Evolutionary conservation across 2,888 invertebrate genomes (phyloP).

Genomic region (Siphlonurus alternatus): DNA sequence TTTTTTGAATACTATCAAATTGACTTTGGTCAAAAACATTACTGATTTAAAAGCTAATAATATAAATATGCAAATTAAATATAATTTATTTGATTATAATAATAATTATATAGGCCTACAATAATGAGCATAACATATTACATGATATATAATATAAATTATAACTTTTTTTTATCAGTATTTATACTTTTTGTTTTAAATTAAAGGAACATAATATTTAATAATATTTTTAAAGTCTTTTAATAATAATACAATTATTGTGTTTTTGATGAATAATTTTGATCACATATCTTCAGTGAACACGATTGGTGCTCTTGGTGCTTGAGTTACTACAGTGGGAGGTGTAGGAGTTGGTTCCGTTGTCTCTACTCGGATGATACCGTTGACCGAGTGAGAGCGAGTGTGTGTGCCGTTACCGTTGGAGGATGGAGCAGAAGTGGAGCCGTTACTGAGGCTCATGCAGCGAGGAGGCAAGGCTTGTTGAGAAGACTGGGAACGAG

Average conservation of each 20-base stretch:
- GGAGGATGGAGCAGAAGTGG: slow-evolving; percentile 11
- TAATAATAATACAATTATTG: neutral
- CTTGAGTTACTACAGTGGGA: slow-evolving; percentile 22
- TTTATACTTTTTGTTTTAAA: neutral
- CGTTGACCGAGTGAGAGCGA: slow-evolving; percentile 53
- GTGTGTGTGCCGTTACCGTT: slow-evolving; percentile 34
- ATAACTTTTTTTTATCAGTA: neutral
- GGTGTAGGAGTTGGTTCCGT: slow-evolving; percentile 34
- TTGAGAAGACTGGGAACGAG: slow-evolving; percentile 36
- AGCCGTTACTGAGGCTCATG: slow-evolving; percentile 32
- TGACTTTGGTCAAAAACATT: no score
- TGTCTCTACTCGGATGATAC: slow-evolving; percentile 50
- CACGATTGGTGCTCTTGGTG: slow-evolving; percentile 15
- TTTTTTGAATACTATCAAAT: no score
- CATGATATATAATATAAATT: neutral
- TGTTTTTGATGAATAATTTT: neutral
- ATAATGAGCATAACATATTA: neutral
- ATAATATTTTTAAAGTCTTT: neutral
- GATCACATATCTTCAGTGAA: slow-evolving; percentile 15
- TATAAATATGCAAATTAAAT: no score
- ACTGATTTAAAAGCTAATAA: no score
- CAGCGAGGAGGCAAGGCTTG: slow-evolving; percentile 32
- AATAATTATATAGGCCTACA: neutral
- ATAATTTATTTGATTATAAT: no score
- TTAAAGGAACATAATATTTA: neutral